Evolutionary conservation across 2,113 vertebrate genomes (phyloP).

Genomic region (zebrafish (Danio rerio)): DNA sequence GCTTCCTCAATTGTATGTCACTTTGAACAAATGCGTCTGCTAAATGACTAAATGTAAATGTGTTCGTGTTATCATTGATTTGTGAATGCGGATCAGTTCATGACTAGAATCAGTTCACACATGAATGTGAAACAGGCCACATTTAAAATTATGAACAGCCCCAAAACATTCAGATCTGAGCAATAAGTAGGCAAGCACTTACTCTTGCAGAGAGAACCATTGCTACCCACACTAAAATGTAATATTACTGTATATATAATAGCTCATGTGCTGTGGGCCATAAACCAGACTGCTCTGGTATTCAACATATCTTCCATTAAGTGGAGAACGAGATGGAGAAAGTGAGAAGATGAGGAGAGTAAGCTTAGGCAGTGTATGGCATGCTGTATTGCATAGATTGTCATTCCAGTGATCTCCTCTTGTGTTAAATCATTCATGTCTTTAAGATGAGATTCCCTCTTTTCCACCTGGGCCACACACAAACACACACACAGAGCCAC

Average conservation of each 20-base stretch:
- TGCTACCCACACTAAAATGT: conserved; percentile 11
- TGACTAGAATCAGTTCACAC: no score
- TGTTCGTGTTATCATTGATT: no score
- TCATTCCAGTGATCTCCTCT: conserved; percentile 74
- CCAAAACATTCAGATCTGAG: no score
- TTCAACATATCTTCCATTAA: conserved; percentile 52
- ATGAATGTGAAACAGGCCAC: no score
- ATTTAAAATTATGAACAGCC: no score
- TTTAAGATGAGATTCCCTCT: conserved; percentile 72
- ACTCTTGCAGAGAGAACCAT: no score
- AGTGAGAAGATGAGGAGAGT: conserved; percentile 36
- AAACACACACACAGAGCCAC: conserved; percentile 42
- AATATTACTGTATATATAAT: conserved; percentile 36
- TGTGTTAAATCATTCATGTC: conserved; percentile 78
- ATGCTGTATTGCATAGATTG: conserved; percentile 62
- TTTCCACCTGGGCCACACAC: conserved; percentile 56
- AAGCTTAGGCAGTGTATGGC: conserved; percentile 46
- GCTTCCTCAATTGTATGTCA: no score
- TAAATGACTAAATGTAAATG: no score
- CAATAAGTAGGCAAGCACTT: no score
- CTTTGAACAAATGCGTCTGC: no score
- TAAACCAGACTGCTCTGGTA: conserved; percentile 30
- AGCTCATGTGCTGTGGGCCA: conserved; percentile 11
- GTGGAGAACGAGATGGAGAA: conserved; percentile 26
- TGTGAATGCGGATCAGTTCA: no score